phyloP scores from a whole-genome alignment of 1,140 invertebrate genomes.

The Limonius californicus region DNA sequence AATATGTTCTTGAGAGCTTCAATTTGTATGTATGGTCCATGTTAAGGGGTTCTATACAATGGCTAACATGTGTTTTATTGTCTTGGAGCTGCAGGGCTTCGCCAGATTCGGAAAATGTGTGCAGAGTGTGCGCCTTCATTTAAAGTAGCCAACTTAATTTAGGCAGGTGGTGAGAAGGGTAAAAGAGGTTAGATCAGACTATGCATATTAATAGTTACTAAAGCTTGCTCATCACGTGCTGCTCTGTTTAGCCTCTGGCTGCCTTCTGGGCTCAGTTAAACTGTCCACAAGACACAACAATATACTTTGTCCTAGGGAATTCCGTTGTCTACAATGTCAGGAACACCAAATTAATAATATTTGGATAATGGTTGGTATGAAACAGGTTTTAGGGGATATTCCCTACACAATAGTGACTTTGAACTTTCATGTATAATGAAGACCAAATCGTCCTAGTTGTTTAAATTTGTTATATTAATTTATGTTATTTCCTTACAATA shows the following conservation, averaged over 20 bases:
- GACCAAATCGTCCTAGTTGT: too few relatives aligned
- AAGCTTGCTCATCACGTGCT: background rate
- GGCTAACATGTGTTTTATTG: too few relatives aligned
- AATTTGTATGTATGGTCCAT: too few relatives aligned
- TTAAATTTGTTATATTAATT: too few relatives aligned
- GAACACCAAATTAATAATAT: background rate
- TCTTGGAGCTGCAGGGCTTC: background rate
- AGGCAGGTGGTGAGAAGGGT: conserved; percentile 8
- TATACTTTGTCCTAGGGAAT: background rate
- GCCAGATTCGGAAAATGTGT: background rate
- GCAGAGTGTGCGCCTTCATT: background rate
- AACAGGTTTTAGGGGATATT: background rate
- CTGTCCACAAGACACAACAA: conserved; percentile 3
- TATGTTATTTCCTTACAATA: too few relatives aligned
- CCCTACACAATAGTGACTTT: too few relatives aligned
- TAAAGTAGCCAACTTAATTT: conserved; percentile 11
- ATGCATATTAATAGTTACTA: conserved; percentile 14
- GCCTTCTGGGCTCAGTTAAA: background rate
- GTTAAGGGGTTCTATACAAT: too few relatives aligned
- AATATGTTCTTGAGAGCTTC: too few relatives aligned
- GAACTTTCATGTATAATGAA: too few relatives aligned
- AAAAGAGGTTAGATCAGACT: conserved; percentile 3
- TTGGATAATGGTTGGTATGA: background rate
- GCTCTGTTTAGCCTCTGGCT: background rate
- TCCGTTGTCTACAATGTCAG: background rate